Evolutionary conservation across 2,113 vertebrate genomes (phyloP), one percentile per base, ranked within the genome.

Genomic region (Rynchops niger): DNA sequence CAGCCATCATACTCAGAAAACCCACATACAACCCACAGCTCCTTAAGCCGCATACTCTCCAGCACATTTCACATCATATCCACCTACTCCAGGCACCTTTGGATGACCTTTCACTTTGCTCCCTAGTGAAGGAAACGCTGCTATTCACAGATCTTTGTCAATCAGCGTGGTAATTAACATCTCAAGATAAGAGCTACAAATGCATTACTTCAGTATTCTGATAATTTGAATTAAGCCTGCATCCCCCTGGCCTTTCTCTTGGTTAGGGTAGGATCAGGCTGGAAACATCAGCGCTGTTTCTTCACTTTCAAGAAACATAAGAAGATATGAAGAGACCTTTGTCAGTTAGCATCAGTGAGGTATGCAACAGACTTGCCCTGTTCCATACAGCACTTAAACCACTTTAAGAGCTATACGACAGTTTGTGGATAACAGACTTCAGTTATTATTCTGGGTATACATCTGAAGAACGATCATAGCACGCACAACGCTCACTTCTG

Each of bases 11-110:
- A 67, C 36, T 82, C 40, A 6, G 70, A 70, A 91, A 92, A 84
- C 91, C 91, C 89, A 77, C 94, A 47, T 22, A 66, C 73, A 87
- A 80, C 88, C 77, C 83, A 84, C 81, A 90, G 11, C 17, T 90
- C 78, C 70, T 82, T 89, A 82, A 19, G 1, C 2, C 2, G 4
- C 40, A 56, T 1, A 40, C 18, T 65, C 81, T 85, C 56, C 65
- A 65, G 45, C 61, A 59, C 50, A 47, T 45, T 71, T 77, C 52
- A 71, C 18, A 34, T 59, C 49, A 30, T 2, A 70, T 34, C 86
- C 76, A 74, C 82, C 80, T 67, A 91, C 91, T 79, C 49, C 62
- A 78, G 17, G 34, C 66, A 94, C 86, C 86, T 29, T 40, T 70
- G 69, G 32, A 17, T 76, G 69, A 94, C 88, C 91, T 82, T 91